Evolutionary conservation across 2,797 vertebrate genomes (phyloP).

Genomic region (Microcaecilia unicolor): DNA sequence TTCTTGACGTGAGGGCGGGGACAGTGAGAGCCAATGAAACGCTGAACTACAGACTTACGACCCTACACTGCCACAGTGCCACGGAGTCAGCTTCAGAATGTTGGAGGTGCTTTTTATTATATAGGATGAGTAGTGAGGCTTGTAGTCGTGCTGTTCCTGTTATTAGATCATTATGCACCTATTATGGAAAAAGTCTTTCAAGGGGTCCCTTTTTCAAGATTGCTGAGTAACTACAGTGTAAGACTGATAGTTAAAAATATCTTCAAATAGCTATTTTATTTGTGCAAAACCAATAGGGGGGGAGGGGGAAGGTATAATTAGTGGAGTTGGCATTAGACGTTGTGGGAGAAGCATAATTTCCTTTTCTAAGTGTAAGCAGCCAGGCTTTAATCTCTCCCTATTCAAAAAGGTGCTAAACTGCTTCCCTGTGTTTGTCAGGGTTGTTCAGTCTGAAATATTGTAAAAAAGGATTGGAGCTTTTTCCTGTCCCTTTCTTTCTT

Average conservation of each 20-base stretch:
- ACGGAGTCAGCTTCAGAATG: no score
- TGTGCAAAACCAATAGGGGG: no score
- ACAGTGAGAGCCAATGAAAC: no score
- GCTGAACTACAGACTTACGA: no score
- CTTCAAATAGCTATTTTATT: conserved; percentile 37
- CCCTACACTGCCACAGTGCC: no score
- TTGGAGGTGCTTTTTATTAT: no score
- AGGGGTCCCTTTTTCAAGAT: conserved; percentile 27
- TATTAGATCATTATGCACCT: conserved; percentile 43
- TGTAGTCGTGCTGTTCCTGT: conserved; percentile 42
- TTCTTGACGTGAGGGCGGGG: no score
- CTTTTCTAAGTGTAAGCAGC: conserved; percentile 27
- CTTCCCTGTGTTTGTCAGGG: neutral
- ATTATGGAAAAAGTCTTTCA: conserved; percentile 19
- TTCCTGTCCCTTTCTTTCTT: no score
- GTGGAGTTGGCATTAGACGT: conserved; percentile 28
- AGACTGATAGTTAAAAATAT: conserved; percentile 45
- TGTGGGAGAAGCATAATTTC: conserved; percentile 37
- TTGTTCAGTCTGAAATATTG: neutral
- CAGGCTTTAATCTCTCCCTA: conserved; percentile 29
- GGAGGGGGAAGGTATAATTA: conserved; percentile 30
- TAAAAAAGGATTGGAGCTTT: neutral
- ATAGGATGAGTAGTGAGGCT: conserved; percentile 30
- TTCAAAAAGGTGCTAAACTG: conserved; percentile 14
- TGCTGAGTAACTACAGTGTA: conserved; percentile 22